A percentile compares a stretch with the other conserved stretches of the same genome.
phyloP scores from a whole-genome alignment of 92 coral and sea anemone genomes.

The Phymanthus crucifer region DNA sequence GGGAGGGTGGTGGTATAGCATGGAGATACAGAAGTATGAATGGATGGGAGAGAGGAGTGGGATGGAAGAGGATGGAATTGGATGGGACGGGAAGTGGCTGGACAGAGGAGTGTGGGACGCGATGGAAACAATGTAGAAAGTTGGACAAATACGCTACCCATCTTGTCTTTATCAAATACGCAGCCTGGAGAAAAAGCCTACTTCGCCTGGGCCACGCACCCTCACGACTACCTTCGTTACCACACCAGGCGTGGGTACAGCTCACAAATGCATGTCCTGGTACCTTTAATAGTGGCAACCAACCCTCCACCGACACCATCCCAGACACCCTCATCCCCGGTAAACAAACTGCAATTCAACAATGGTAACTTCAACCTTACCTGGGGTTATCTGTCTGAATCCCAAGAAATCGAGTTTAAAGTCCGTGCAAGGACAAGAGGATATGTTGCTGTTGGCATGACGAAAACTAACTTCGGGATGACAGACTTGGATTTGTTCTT shows the following conservation, averaged over 20 bases:
- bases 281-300: neutral
- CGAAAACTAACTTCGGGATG: slow-evolving; percentile 33
- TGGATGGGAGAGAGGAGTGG: too few species aligned
- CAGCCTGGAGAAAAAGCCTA: neutral
- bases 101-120: too few species aligned
- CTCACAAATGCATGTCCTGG: neutral
- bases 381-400: slow-evolving; percentile 20
- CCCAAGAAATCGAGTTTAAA: slow-evolving; percentile 37
- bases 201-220: neutral
- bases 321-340: neutral
- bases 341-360: neutral
- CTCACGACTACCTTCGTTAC: neutral
- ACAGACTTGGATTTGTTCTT: slow-evolving; percentile 40
- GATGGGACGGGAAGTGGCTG: too few species aligned
- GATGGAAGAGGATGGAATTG: too few species aligned
- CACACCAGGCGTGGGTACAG: neutral
- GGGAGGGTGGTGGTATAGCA: too few species aligned
- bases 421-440: slow-evolving; percentile 34
- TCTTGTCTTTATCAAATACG: neutral
- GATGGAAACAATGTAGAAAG: too few species aligned
- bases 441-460: slow-evolving; percentile 47
- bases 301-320: neutral
- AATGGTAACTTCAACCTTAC: slow-evolving; percentile 1
- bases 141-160: too few species aligned
- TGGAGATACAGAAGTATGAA: too few species aligned